Conservation (phyloP, 2,797 vertebrate species). For the Falco rusticolus region DNA sequence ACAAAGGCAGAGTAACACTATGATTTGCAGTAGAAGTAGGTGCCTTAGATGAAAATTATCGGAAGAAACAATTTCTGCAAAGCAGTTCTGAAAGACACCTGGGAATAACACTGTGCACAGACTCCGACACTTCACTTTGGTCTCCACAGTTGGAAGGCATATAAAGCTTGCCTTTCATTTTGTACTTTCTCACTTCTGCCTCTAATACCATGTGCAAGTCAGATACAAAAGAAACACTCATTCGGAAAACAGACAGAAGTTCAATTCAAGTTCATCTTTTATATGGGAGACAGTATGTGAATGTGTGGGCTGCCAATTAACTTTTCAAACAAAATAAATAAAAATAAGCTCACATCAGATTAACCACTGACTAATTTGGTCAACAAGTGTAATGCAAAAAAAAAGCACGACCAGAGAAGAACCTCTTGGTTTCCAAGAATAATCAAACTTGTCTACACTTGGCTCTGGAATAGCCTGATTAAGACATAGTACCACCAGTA, state of each 20-base stretch:
- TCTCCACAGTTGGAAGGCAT: not conserved
- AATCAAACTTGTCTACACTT: not conserved
- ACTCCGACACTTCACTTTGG: not conserved
- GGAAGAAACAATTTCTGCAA: not conserved
- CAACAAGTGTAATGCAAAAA: not conserved
- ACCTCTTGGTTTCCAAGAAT: not conserved
- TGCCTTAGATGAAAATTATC: not conserved
- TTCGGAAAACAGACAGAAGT: not conserved
- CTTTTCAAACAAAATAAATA: not conserved
- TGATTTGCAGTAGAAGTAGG: not conserved
- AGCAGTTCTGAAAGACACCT: not conserved
- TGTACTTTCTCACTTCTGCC: not conserved
- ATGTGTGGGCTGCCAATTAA: fast-evolving
- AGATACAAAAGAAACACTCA: not conserved
- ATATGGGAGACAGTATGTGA: not conserved
- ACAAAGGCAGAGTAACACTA: not conserved
- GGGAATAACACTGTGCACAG: not conserved
- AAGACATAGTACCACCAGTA: fast-evolving
- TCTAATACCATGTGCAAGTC: not conserved
- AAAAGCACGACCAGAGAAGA: not conserved
- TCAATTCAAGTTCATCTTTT: not conserved
- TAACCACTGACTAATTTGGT: not conserved
- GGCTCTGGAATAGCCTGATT: not conserved
- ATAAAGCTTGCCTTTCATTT: not conserved
- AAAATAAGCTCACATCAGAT: not conserved